phyloP scores from a whole-genome alignment of 1,140 invertebrate species.

The Drosophila nikananu region DNA sequence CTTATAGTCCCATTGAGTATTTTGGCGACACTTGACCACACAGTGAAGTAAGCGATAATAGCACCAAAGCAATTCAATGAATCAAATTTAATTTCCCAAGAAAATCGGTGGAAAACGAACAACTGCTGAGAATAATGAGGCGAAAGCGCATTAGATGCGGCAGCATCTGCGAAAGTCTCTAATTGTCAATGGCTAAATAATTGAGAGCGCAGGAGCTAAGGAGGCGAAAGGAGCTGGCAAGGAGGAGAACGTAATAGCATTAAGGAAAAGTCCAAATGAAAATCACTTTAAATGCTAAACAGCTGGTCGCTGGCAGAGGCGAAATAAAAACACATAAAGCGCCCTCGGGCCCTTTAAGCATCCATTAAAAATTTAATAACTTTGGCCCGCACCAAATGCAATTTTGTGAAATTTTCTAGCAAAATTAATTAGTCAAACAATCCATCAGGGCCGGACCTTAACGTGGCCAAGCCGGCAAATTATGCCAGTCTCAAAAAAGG shows the following conservation, averaged over 20 bases:
- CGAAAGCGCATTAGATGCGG: slow-evolving; percentile 50
- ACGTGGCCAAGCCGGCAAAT: slow-evolving; percentile 39
- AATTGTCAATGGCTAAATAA: slow-evolving; percentile 77
- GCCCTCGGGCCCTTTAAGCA: slow-evolving; percentile 46
- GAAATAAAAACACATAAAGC: slow-evolving; percentile 51
- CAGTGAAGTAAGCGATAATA: slow-evolving; percentile 18
- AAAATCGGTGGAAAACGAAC: slow-evolving; percentile 46
- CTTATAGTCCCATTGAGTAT: background rate
- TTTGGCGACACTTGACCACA: slow-evolving; percentile 25
- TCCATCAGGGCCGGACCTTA: slow-evolving; percentile 56
- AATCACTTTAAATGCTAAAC: slow-evolving; percentile 75
- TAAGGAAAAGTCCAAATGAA: slow-evolving; percentile 55
- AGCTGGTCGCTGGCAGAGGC: slow-evolving; percentile 23
- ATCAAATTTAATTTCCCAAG: slow-evolving; percentile 34
- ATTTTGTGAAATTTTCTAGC: slow-evolving; percentile 58
- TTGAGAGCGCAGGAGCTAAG: slow-evolving; percentile 43
- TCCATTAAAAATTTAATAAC: slow-evolving; percentile 62
- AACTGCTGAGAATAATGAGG: slow-evolving; percentile 44
- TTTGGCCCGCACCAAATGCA: slow-evolving; percentile 44
- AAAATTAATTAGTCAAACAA: slow-evolving; percentile 72
- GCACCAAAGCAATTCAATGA: slow-evolving; percentile 26
- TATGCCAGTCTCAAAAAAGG: slow-evolving; percentile 53
- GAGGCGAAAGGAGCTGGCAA: slow-evolving; percentile 9
- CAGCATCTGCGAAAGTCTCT: slow-evolving; percentile 55
- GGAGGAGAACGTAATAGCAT: slow-evolving; percentile 53